A percentile compares a stretch with the other conserved stretches of the same genome.
Conservation (phyloP, 2,888 invertebrate genomes). For the Deroplatys truncata region DNA sequence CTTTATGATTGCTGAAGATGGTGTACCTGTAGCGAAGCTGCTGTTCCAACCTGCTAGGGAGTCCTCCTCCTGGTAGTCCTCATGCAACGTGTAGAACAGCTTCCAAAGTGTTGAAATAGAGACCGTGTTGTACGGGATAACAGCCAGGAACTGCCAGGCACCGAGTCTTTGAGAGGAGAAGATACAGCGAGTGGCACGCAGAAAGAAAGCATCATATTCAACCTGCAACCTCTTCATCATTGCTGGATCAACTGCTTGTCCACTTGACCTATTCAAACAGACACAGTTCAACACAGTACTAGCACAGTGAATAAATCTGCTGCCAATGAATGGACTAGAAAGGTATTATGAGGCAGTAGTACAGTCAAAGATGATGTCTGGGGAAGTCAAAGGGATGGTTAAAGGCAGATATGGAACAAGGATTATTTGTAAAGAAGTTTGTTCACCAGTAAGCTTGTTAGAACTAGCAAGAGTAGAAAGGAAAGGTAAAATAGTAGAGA, state of each 20-base stretch:
- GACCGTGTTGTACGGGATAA: conserved; percentile 63
- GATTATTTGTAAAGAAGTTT: no score
- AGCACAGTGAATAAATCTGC: no score
- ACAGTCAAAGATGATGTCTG: no score
- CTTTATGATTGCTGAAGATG: no score
- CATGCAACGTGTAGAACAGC: conserved; percentile 60
- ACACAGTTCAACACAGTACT: no score
- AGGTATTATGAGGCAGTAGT: no score
- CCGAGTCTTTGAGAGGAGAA: conserved; percentile 68
- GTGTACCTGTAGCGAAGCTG: neutral
- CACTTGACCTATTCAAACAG: conserved; percentile 38
- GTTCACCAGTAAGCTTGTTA: no score
- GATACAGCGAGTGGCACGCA: conserved; percentile 63
- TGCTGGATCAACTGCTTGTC: conserved; percentile 45
- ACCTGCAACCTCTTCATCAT: conserved; percentile 58
- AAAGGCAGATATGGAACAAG: no score
- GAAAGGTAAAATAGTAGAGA: no score
- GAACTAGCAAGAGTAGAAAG: no score
- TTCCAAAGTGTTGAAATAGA: conserved; percentile 59
- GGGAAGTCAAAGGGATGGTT: no score
- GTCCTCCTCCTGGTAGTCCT: conserved; percentile 47
- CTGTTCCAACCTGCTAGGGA: conserved; percentile 6
- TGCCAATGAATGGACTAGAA: no score
- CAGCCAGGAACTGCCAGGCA: conserved; percentile 78
- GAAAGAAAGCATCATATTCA: conserved; percentile 70